phyloP scores from a whole-genome alignment of 2,113 vertebrate genomes.

The Nettapus auritus region DNA sequence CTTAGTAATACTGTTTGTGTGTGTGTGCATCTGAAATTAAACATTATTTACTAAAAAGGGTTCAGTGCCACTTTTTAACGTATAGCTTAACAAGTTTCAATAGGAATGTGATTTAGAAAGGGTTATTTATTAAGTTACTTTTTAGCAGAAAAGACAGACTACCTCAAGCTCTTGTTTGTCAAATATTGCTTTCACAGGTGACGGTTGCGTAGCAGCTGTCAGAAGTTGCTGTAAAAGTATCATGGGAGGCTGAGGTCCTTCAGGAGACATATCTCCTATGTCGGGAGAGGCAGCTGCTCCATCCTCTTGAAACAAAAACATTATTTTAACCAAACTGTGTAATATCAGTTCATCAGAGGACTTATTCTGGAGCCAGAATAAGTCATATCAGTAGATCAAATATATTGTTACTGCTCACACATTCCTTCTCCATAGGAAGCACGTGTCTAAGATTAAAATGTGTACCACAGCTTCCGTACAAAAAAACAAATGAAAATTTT shows the following conservation, averaged over 20 bases:
- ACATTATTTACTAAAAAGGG: background rate
- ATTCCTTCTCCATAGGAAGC: background rate
- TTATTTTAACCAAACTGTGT: background rate
- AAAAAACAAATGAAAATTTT: background rate
- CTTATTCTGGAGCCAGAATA: background rate
- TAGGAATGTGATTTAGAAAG: background rate
- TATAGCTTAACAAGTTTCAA: background rate
- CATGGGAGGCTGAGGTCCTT: constrained; percentile 93
- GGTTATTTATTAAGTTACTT: background rate
- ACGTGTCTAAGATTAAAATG: background rate
- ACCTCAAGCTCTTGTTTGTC: constrained; percentile 97
- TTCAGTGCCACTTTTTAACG: background rate
- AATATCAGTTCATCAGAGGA: background rate
- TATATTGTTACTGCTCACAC: background rate
- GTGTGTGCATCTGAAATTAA: background rate
- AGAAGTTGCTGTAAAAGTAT: constrained; percentile 96
- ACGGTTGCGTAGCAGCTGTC: constrained; percentile 93
- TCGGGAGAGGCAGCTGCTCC: constrained; percentile 86
- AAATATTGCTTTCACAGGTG: constrained; percentile 97
- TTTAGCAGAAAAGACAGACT: background rate
- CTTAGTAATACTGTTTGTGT: accelerated
- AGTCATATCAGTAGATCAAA: background rate
- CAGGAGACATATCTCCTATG: constrained; percentile 93
- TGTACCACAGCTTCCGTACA: accelerated
- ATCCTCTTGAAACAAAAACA: constrained; percentile 84